A percentile compares a stretch with the other conserved stretches of the same genome.
These are phyloP conservation scores for Anser brachyrhynchus DNA, from an alignment of 2,113 vertebrate genomes.

Conservation along the genomic window DNA sequence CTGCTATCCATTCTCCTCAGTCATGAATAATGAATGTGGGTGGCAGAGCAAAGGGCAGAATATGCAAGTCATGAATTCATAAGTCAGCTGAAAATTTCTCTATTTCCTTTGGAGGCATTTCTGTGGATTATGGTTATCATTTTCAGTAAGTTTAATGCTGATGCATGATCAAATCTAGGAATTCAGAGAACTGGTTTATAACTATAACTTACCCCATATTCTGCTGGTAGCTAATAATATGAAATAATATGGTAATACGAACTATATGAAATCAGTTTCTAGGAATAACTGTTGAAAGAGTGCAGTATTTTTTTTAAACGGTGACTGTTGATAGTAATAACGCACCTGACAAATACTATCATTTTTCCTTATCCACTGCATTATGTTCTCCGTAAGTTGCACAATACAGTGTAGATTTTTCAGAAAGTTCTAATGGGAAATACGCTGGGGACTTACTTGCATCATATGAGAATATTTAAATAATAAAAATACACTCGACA, in stretches of 20 bases:
- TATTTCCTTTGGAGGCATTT: not conserved
- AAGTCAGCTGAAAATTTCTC: not conserved
- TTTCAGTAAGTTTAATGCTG: not conserved
- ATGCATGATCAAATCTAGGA: not conserved
- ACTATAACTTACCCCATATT: not conserved
- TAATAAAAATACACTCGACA: not conserved
- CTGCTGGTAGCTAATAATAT: not conserved
- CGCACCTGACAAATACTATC: not conserved
- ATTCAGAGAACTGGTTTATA: not conserved
- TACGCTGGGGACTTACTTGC: not conserved
- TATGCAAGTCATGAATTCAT: constrained; percentile 25
- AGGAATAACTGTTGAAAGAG: not conserved
- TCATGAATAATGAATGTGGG: not conserved
- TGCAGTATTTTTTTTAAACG: not conserved
- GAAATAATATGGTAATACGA: not conserved
- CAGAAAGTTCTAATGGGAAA: not conserved
- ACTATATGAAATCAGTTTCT: not conserved
- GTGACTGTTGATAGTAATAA: not conserved
- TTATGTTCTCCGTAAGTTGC: not conserved
- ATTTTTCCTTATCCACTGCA: not conserved
- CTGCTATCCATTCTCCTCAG: not conserved
- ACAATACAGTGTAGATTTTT: not conserved
- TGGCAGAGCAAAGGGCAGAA: constrained; percentile 26
- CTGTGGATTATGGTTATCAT: not conserved
- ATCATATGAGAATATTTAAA: not conserved